phyloP scores from a whole-genome alignment of 2,113 vertebrate genomes.

The Alethe castanea region DNA sequence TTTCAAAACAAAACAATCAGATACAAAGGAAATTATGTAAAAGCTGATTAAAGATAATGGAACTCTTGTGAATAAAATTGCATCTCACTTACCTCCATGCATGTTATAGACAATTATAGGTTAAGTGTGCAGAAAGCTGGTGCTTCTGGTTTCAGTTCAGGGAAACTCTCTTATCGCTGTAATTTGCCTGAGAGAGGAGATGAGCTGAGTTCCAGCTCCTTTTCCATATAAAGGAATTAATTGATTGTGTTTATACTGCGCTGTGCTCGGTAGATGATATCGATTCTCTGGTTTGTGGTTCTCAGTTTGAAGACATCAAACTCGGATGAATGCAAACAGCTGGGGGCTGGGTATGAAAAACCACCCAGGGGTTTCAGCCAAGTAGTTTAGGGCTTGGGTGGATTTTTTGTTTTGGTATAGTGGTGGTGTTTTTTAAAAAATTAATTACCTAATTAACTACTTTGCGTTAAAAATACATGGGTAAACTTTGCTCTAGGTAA shows the following conservation, averaged over 20 bases:
- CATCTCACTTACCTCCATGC: background rate
- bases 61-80: background rate
- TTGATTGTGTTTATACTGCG: background rate
- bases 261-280: background rate
- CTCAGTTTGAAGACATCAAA: slow-evolving; percentile 7
- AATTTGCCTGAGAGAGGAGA: background rate
- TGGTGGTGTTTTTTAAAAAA: background rate
- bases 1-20: background rate
- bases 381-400: background rate
- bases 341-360: background rate
- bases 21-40: background rate
- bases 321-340: background rate
- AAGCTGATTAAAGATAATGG: background rate
- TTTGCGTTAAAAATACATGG: background rate
- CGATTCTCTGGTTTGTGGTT: background rate
- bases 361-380: background rate
- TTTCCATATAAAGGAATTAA: slow-evolving; percentile 38
- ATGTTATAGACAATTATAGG: background rate
- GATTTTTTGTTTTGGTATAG: background rate
- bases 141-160: background rate
- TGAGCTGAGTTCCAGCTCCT: slow-evolving; percentile 4
- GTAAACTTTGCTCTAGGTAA: background rate
- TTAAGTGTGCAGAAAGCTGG: background rate
- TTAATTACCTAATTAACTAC: background rate
- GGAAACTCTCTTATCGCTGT: background rate